Base-by-base conservation (phyloP, 1,140 invertebrate genomes). In the Hyles vespertilio region DNA sequence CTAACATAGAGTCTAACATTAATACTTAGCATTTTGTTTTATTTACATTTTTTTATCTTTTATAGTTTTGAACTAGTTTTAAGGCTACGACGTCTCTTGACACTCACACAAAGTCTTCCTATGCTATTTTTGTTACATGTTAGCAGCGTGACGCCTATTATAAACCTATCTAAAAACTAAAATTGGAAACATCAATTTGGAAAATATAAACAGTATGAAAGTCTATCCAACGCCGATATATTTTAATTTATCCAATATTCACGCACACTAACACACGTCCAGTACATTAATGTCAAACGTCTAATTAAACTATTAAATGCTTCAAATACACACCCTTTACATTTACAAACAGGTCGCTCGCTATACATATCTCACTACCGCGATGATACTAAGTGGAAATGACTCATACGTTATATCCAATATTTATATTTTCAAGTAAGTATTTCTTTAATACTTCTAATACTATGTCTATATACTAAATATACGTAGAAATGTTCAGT, bases 31-130 rank as follows among this genome's bases (percentile, higher is more conserved):
- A 64, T 70, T 33, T 78, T 69, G 70, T 81, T 32, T 70, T 87
- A 84, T 83, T 79, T 84, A 82, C 79, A 85, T 65, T 77, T 74
- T 77, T 70, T 63, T 71, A 66, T 75, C 79, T 80, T 67, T 79
- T 81, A 79, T 85, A 86, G 81, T 84, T 88, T 88, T 88, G 85
- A 86, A 88, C 85, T 88, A 88, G 76, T 79, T 81, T 84, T 88
- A 88, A 88, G 84, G 84, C 85, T 88, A 86, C 80, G 70, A 73
- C 66, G 75, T 81, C 75, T 74, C 60, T 70, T 69, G 71, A 78
- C 74, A 84, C 74, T 74, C 77, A 82, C 80, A 83, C 76, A 70
- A 65, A 70, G 62, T 82, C 69, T 69, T 63, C 58, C 66, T 78
- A 81, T 72, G 60, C 72, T 79, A 77, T 59, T 62, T 2, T 51